Evolutionary conservation across 2,797 vertebrate species (phyloP).

Genomic region (Dicrostonyx torquatus): DNA sequence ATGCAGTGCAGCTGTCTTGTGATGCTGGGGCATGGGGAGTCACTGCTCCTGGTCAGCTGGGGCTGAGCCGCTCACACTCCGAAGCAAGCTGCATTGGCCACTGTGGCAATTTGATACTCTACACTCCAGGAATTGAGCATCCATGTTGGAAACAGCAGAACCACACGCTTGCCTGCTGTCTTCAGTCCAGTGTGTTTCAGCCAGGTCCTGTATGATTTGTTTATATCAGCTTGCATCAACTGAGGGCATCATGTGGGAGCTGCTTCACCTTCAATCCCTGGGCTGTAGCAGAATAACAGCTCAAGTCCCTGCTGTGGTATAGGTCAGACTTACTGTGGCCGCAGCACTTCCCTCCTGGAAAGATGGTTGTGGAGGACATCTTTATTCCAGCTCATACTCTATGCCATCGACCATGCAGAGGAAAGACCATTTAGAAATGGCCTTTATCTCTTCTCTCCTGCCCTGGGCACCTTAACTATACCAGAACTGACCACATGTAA

Average conservation of each 20-base stretch:
- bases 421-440: constrained; percentile 93
- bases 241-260: constrained; percentile 92
- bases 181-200: constrained; percentile 93
- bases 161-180: constrained; percentile 91
- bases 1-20: not conserved
- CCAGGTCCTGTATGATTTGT: constrained; percentile 78
- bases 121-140: not conserved
- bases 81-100: not conserved
- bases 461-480: constrained; percentile 91
- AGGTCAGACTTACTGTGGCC: constrained; percentile 92
- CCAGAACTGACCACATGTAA: constrained; percentile 93
- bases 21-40: not conserved
- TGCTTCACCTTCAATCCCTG: constrained; percentile 91
- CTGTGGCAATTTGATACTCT: not conserved
- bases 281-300: constrained; percentile 93
- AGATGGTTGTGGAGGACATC: constrained; percentile 94
- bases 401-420: constrained; percentile 93
- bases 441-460: constrained; percentile 89
- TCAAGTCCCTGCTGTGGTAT: constrained; percentile 93
- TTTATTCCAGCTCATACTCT: constrained; percentile 94
- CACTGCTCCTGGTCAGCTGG: not conserved
- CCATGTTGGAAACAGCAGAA: constrained; percentile 91
- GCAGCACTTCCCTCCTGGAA: constrained; percentile 94
- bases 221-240: constrained; percentile 77
- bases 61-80: not conserved